Evolutionary conservation across 2,797 vertebrate genomes (phyloP).

Genomic region (Gobio occitaniae): DNA sequence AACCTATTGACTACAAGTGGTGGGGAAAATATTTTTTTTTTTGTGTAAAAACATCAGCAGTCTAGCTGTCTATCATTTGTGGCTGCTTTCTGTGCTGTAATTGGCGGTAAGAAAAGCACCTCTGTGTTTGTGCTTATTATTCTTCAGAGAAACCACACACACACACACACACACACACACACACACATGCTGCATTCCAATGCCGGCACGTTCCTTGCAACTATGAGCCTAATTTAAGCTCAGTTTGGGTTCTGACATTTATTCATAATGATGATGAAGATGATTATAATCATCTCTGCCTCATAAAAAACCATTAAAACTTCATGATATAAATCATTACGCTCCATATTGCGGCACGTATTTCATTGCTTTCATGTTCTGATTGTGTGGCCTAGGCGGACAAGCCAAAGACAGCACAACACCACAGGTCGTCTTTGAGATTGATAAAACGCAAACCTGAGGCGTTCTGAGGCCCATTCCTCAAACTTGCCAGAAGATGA

Average conservation of each 20-base stretch:
- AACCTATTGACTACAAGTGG: not conserved
- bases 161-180: not conserved
- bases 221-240: constrained; percentile 58
- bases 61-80: constrained; percentile 61
- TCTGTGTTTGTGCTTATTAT: constrained; percentile 66
- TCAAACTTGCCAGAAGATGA: constrained; percentile 67
- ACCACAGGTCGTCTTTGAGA: constrained; percentile 63
- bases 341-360: constrained; percentile 50
- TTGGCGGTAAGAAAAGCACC: constrained; percentile 62
- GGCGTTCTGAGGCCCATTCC: constrained; percentile 57
- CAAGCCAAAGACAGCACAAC: constrained; percentile 44
- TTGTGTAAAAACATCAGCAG: constrained; percentile 22
- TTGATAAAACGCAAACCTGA: constrained; percentile 68
- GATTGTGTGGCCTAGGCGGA: constrained; percentile 49
- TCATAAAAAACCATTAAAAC: constrained; percentile 69
- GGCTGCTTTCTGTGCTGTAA: constrained; percentile 43
- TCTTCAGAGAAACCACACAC: constrained; percentile 59
- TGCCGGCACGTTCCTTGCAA: constrained; percentile 35
- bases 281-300: constrained; percentile 60
- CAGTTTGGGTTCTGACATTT: constrained; percentile 46
- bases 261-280: constrained; percentile 57
- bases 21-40: not conserved
- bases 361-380: constrained; percentile 61
- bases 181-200: constrained; percentile 26
- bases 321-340: constrained; percentile 61